A percentile compares a stretch with the other conserved stretches of the same genome.
Evolutionary conservation across 2,113 vertebrate genomes (phyloP).

Genomic region (Pholis gunnellus): DNA sequence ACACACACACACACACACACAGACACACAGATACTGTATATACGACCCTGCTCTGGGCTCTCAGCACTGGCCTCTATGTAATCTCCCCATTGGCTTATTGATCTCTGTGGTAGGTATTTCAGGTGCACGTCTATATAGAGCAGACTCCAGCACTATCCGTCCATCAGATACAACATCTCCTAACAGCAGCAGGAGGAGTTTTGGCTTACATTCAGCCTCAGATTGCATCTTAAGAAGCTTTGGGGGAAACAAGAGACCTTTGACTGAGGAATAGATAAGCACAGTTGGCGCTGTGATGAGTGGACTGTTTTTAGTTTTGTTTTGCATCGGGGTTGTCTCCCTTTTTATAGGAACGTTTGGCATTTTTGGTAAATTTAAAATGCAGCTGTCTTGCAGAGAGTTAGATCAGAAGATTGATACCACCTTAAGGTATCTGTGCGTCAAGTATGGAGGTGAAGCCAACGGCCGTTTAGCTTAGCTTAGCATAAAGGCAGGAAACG

Average conservation of each 20-base stretch:
- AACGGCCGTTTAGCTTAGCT: background rate
- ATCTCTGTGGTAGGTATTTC: conserved; percentile 61
- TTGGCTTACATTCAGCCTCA: conserved; percentile 54
- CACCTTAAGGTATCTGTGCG: background rate
- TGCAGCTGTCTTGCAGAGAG: background rate
- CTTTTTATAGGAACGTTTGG: conserved; percentile 14
- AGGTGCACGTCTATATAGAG: conserved; percentile 63
- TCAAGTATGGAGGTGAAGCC: background rate
- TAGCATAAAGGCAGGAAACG: background rate
- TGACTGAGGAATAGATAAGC: conserved; percentile 25
- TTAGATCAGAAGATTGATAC: conserved; percentile 9
- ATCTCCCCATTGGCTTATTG: conserved; percentile 51
- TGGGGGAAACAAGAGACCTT: conserved; percentile 36
- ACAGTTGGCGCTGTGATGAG: conserved; percentile 17
- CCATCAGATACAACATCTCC: conserved; percentile 40
- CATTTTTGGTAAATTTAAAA: background rate
- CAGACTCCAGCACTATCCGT: conserved; percentile 52
- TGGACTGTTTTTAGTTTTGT: background rate
- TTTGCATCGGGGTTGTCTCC: background rate
- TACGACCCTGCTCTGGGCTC: conserved; percentile 46
- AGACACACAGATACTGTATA: conserved; percentile 31
- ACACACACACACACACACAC: background rate
- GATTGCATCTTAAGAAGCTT: conserved; percentile 55
- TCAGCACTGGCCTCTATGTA: conserved; percentile 54
- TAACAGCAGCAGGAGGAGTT: conserved; percentile 41